Base-by-base conservation (phyloP, 2,888 invertebrate genomes). In the Crematogaster levior region DNA sequence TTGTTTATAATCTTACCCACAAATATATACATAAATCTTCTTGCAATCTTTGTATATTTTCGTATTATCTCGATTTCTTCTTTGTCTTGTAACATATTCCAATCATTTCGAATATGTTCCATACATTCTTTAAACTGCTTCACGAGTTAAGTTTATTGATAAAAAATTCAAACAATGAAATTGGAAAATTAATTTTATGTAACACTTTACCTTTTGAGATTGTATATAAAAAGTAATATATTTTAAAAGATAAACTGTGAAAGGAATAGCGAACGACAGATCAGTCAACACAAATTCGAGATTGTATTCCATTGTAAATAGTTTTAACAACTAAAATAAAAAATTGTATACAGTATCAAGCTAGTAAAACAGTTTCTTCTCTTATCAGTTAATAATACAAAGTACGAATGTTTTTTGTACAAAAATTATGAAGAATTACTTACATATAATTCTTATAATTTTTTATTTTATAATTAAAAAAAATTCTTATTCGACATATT, bases 291-390 rank as follows among this genome's bases (percentile, higher is more conserved):
- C 6, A 30, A 66, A 30, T 3, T 34, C 30, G 18, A 66, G 56
- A 53, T 53, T 12, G 27, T 18, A 56, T 66, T 77, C 77, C 53
- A 43, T 66, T 56, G 66, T 77, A 66, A 77, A 77, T 30, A 77
- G 3, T 77, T 68, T 77, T 1, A 77, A 21, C 18, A 56, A 53
- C 77, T 77, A 27, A 34, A 77, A 73, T 2, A 30, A 30, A n/a
- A 60, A 61, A 9, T 43, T 21, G 7, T 15, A 1, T 43, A 18
- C 24, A n/a, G 34, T 24, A 5, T 72, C n/a, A 40, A n/a, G 12
- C 30, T 43, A 21, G 15, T 30, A 21, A 58, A 68, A 53, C 6
- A 0, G 1, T 53, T 70, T 24, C 24, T 12, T 24, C 10, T 24
- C n/a, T 37, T 53, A 70, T 53, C 10, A 15, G 9, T 53, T 0